phyloP scores from a whole-genome alignment of 2,888 invertebrate species.

The Cephus runcator region DNA sequence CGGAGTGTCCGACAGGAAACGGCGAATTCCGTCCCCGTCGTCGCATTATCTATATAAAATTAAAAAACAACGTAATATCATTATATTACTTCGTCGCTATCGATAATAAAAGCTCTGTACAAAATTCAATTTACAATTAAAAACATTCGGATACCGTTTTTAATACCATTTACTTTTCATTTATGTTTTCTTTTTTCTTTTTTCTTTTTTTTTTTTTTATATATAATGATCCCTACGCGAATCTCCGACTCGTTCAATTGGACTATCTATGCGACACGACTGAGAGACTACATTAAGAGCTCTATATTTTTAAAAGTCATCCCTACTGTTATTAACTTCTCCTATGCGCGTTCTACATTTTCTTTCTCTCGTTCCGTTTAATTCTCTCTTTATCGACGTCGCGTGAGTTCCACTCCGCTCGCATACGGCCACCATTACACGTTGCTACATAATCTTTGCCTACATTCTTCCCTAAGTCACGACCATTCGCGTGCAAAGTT shows the following conservation, averaged over 20 bases:
- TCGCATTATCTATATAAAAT: conserved; percentile 58
- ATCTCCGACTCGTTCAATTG: conserved; percentile 8
- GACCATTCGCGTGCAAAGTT: not conserved
- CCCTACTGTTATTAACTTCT: not conserved
- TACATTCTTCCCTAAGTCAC: not conserved
- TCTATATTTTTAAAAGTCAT: not conserved
- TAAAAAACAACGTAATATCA: conserved; percentile 65
- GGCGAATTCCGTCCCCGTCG: not conserved
- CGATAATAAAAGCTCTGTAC: conserved; percentile 64
- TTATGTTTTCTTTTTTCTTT: not conserved
- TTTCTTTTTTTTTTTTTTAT: conserved; percentile 25
- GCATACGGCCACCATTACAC: conserved; percentile 19
- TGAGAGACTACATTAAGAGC: conserved; percentile 8
- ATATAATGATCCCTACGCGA: not conserved
- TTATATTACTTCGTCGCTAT: conserved; percentile 63
- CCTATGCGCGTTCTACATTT: not conserved
- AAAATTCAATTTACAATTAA: conserved; percentile 64
- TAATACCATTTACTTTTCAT: conserved; percentile 3
- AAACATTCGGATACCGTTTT: conserved; percentile 56
- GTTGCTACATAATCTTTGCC: not conserved
- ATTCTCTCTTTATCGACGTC: conserved; percentile 29
- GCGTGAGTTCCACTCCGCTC: conserved; percentile 21
- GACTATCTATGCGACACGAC: conserved; percentile 17
- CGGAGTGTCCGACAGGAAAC: not conserved
- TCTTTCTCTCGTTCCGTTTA: conserved; percentile 9